Percentiles rank a stretch among this genome's conserved stretches.
phyloP scores from a whole-genome alignment of 2,888 invertebrate species.

The Mayetiola destructor region DNA sequence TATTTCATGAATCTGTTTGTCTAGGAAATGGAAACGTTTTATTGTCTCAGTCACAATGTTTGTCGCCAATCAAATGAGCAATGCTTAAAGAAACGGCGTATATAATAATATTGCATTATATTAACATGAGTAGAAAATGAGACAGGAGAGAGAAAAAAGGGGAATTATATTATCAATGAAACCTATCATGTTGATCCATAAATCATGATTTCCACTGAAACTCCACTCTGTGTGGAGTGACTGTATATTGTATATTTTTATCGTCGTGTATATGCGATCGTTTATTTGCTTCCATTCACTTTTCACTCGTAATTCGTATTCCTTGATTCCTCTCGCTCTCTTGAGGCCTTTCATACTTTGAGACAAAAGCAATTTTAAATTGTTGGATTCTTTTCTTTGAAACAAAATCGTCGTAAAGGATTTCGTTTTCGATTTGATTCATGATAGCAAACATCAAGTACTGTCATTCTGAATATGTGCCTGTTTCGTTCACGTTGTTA shows the following conservation, averaged over 20 bases:
- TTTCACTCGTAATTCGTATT: slow-evolving; percentile 4
- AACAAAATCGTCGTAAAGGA: not conserved
- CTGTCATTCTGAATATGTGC: not conserved
- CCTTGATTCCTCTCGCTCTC: not conserved
- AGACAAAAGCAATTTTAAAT: slow-evolving; percentile 6
- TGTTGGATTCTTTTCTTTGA: slow-evolving; percentile 7
- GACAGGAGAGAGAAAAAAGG: not conserved
- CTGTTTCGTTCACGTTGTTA: not conserved
- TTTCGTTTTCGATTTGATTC: not conserved
- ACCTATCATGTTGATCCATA: slow-evolving; percentile 11
- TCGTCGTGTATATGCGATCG: not conserved
- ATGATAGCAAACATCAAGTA: not conserved
- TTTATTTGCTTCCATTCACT: slow-evolving; percentile 10
- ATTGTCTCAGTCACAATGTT: slow-evolving; percentile 10
- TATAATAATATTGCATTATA: not conserved
- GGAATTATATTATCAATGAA: slow-evolving; percentile 6
- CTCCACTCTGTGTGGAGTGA: too few relatives aligned
- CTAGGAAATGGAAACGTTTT: slow-evolving; percentile 10
- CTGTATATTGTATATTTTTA: not conserved
- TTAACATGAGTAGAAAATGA: not conserved
- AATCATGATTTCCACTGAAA: slow-evolving; percentile 11
- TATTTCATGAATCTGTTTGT: slow-evolving; percentile 7
- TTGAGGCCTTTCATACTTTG: not conserved
- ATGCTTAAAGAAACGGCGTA: not conserved
- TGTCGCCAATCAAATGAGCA: slow-evolving; percentile 12